Evolutionary conservation across 2,888 invertebrate genomes (phyloP).

Genomic region (Eupithecia exiguata): DNA sequence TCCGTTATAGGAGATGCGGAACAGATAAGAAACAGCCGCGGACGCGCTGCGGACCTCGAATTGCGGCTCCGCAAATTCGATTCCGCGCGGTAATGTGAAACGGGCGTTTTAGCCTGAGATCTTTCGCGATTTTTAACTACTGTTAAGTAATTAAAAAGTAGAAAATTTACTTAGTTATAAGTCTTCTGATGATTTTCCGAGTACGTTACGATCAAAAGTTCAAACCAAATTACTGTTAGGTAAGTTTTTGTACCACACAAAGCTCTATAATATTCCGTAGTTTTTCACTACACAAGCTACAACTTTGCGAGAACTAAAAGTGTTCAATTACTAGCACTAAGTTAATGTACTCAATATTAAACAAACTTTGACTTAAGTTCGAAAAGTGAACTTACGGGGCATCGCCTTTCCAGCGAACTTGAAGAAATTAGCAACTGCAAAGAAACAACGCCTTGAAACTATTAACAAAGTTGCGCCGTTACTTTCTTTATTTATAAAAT

Average conservation of each 20-base stretch:
- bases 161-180: neutral
- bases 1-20: no score
- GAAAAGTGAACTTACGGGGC: slow-evolving; percentile 48
- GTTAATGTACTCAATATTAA: slow-evolving; percentile 9
- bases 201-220: neutral
- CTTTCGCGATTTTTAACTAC: neutral
- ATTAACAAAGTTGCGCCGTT: neutral
- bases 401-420: slow-evolving; percentile 45
- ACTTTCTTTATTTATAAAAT: neutral
- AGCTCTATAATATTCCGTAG: neutral
- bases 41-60: no score
- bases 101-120: no score
- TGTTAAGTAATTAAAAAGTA: neutral
- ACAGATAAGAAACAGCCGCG: no score
- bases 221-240: neutral
- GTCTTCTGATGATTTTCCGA: slow-evolving; percentile 40
- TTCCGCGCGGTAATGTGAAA: no score
- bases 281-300: neutral
- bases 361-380: slow-evolving; percentile 4
- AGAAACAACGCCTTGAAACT: slow-evolving; percentile 20
- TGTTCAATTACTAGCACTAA: slow-evolving; percentile 8
- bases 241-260: slow-evolving; percentile 19
- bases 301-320: slow-evolving; percentile 5
- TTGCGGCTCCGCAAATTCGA: no score
- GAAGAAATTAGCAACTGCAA: slow-evolving; percentile 51